phyloP scores from a whole-genome alignment of 1,140 invertebrate genomes.

The Planococcus citri region DNA sequence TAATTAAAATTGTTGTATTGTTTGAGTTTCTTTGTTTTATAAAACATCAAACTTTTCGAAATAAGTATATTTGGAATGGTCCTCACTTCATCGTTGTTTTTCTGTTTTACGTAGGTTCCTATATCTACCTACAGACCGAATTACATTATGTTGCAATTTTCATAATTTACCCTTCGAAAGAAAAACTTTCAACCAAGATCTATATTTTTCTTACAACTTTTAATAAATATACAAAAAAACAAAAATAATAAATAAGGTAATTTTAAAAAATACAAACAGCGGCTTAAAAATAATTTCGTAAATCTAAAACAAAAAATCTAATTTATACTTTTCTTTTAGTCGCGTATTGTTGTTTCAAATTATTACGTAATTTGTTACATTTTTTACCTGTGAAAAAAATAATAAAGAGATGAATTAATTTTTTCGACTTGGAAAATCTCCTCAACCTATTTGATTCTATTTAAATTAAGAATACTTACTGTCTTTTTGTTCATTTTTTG shows the following conservation, averaged over 20 bases:
- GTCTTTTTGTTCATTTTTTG: neutral
- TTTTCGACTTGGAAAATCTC: neutral
- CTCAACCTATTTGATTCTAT: neutral
- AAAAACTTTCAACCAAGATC: neutral
- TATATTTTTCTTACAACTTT: neutral
- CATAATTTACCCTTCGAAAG: neutral
- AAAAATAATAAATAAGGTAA: neutral
- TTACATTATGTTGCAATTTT: neutral
- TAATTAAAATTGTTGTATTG: neutral
- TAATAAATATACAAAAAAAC: neutral
- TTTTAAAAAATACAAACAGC: neutral
- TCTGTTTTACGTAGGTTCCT: neutral
- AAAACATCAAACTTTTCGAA: constrained; percentile 2
- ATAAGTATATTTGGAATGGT: neutral
- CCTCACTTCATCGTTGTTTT: neutral
- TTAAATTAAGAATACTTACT: neutral
- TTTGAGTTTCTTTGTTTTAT: neutral
- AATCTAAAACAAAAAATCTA: neutral
- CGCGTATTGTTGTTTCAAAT: neutral
- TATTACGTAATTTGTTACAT: constrained; percentile 10
- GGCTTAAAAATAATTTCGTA: neutral
- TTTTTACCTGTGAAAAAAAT: constrained; percentile 14
- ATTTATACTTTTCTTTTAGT: neutral
- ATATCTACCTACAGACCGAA: too few species aligned
- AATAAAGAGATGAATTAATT: neutral